These are phyloP conservation scores for Amblyteles armatorius DNA, from an alignment of 2,888 invertebrate species.

Conservation along the genomic window DNA sequence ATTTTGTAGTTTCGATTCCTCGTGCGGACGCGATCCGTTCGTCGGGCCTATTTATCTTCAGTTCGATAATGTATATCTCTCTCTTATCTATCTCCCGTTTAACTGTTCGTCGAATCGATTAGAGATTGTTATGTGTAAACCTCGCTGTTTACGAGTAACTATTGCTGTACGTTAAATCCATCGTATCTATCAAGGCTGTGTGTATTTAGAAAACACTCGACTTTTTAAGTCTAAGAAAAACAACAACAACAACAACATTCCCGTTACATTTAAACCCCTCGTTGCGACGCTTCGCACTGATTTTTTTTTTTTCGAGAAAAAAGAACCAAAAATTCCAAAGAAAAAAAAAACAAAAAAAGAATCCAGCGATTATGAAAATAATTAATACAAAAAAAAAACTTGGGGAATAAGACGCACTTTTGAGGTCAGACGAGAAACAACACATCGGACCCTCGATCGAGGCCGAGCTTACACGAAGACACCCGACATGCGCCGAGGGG, in stretches of 20 bases:
- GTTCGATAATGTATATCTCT: slow-evolving; percentile 14
- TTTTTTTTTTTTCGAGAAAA: too few species aligned
- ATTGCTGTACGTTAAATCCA: slow-evolving; percentile 15
- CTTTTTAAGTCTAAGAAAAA: neutral
- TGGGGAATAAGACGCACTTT: neutral
- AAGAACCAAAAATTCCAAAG: too few species aligned
- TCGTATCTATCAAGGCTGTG: slow-evolving; percentile 33
- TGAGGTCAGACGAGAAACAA: neutral
- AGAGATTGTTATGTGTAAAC: slow-evolving; percentile 25
- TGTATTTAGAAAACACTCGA: slow-evolving; percentile 12
- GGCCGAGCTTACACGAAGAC: neutral
- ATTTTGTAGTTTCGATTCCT: slow-evolving; percentile 72
- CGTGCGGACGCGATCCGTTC: slow-evolving; percentile 13
- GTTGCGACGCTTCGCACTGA: too few species aligned
- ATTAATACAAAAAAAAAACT: too few species aligned
- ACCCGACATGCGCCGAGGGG: neutral
- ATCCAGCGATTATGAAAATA: too few species aligned
- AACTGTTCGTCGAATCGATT: slow-evolving; percentile 33
- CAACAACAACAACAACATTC: neutral
- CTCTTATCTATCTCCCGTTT: neutral
- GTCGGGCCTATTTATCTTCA: slow-evolving; percentile 33
- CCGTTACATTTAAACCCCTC: neutral
- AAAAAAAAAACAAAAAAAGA: too few species aligned
- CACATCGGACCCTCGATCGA: neutral
- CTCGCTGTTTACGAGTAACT: slow-evolving; percentile 25